Percentiles rank a stretch among this genome's conserved stretches.
phyloP scores from a whole-genome alignment of 2,113 vertebrate species.

The Poecile atricapillus region DNA sequence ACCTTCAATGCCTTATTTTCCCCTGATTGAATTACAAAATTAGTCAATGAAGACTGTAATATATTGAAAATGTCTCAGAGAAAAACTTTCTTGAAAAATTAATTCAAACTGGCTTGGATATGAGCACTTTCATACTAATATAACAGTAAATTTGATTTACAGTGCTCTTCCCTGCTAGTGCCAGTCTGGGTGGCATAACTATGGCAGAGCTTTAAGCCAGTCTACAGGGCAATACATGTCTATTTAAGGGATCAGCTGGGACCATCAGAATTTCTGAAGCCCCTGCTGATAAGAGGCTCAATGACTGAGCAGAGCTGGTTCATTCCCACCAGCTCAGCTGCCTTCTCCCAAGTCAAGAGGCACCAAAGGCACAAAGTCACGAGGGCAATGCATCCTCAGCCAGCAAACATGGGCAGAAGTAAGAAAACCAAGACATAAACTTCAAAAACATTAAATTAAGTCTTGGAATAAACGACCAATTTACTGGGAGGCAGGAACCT shows the following conservation, averaged over 20 bases:
- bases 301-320: background rate
- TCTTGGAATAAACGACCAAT: background rate
- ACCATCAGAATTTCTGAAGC: background rate
- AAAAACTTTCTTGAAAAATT: conserved; percentile 57
- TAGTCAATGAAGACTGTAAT: conserved; percentile 28
- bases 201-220: background rate
- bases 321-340: background rate
- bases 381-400: fast-evolving
- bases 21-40: conserved; percentile 39
- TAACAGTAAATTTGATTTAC: conserved; percentile 41
- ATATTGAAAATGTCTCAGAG: background rate
- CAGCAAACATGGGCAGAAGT: fast-evolving
- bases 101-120: conserved; percentile 41
- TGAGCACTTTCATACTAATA: background rate
- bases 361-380: background rate
- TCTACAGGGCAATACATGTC: background rate
- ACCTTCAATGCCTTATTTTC: conserved; percentile 10
- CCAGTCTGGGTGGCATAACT: background rate
- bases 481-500: background rate
- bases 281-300: background rate
- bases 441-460: background rate
- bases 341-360: fast-evolving
- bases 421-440: background rate
- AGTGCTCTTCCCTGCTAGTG: background rate
- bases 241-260: background rate